A percentile compares a stretch with the other conserved stretches of the same genome.
phyloP scores from a whole-genome alignment of 2,113 vertebrate genomes.

The Phalacrocorax brasilianus region DNA sequence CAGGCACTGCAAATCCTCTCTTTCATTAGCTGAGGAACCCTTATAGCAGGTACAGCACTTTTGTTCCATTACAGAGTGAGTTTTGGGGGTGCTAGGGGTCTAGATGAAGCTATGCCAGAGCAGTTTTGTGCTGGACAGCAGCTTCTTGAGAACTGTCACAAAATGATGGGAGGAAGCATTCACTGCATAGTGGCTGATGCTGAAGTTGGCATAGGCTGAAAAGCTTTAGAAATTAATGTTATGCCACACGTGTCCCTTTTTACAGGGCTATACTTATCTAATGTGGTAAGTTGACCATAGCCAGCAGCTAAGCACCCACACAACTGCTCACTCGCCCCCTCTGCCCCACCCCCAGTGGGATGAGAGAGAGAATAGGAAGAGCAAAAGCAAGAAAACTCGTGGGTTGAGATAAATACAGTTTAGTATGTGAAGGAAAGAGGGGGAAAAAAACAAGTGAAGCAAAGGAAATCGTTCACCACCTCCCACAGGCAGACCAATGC shows the following conservation, averaged over 20 bases:
- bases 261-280: neutral
- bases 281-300: neutral
- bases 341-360: neutral
- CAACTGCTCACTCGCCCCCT: neutral
- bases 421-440: neutral
- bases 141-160: neutral
- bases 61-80: neutral
- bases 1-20: neutral
- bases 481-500: neutral
- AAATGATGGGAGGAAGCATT: neutral
- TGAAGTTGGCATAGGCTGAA: neutral
- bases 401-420: neutral
- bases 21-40: neutral
- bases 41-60: neutral
- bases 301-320: neutral
- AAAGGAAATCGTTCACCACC: neutral
- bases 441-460: neutral
- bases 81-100: neutral
- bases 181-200: neutral
- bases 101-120: neutral
- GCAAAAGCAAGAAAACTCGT: neutral
- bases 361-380: neutral
- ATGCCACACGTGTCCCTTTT: neutral
- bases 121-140: neutral
- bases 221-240: neutral